Evolutionary conservation across 2,113 vertebrate genomes (phyloP).

Genomic region (Bujurquina vittata): DNA sequence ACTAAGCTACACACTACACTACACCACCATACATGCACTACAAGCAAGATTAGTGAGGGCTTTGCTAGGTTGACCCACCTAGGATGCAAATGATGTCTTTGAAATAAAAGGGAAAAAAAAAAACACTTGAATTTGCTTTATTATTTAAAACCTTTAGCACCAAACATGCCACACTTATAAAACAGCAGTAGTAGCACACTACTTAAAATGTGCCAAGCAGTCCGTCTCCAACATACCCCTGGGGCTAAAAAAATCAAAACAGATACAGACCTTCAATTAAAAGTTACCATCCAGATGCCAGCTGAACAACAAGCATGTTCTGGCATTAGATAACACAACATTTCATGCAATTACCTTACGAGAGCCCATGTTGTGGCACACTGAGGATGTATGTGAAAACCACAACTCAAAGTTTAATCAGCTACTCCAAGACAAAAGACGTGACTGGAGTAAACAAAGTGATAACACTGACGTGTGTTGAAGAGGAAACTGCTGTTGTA

Average conservation of each 20-base stretch:
- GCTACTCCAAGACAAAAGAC: not conserved
- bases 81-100: not conserved
- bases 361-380: not conserved
- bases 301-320: not conserved
- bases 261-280: not conserved
- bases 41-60: not conserved
- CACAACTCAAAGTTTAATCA: constrained; percentile 28
- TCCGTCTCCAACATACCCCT: not conserved
- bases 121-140: no score
- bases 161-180: not conserved
- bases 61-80: not conserved
- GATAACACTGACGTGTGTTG: not conserved
- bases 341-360: not conserved
- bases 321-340: not conserved
- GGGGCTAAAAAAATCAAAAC: not conserved
- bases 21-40: not conserved
- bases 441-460: not conserved
- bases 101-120: not conserved
- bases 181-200: not conserved
- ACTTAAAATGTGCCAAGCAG: not conserved
- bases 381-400: constrained; percentile 9
- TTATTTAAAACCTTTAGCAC: not conserved
- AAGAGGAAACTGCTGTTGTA: constrained; percentile 4
- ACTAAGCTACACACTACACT: not conserved
- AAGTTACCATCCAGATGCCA: not conserved